Conservation (phyloP, 1,140 invertebrate genomes). For the Microplitis mediator region DNA sequence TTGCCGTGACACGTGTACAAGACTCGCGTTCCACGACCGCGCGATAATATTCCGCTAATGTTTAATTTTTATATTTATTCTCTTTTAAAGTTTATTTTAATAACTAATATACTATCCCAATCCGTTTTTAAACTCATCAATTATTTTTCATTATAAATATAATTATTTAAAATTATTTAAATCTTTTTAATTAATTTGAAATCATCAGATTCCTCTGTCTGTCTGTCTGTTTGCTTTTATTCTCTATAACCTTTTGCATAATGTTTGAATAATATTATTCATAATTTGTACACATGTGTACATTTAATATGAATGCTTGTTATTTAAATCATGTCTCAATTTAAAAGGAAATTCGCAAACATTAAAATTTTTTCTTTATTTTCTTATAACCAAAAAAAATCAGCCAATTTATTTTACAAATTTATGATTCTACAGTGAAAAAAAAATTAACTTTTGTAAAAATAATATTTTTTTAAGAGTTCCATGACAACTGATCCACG, state of each 20-base stretch:
- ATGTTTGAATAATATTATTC: constrained; percentile 61
- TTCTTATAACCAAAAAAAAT: too few relatives aligned
- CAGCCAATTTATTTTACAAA: too few relatives aligned
- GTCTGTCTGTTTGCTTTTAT: background rate
- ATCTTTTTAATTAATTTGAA: too few relatives aligned
- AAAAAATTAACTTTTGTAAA: too few relatives aligned
- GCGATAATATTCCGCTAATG: constrained; percentile 17
- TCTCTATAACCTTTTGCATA: background rate
- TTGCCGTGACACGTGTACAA: constrained; percentile 34
- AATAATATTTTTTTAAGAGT: too few relatives aligned
- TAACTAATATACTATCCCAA: constrained; percentile 54
- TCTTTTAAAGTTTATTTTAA: constrained; percentile 44
- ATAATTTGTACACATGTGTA: constrained; percentile 44
- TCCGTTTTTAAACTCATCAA: constrained; percentile 1
- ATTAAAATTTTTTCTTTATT: background rate
- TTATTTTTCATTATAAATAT: constrained; percentile 29
- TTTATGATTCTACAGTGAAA: too few relatives aligned
- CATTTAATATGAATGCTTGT: background rate
- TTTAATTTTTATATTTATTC: constrained; percentile 21
- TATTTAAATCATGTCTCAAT: background rate
- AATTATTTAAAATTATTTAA: too few relatives aligned
- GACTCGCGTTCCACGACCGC: constrained; percentile 28
- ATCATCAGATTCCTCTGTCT: background rate
- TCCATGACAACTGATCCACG: too few relatives aligned
- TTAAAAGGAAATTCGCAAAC: background rate